These are phyloP conservation scores for Gymnothorax javanicus DNA, from an alignment of 2,797 vertebrate genomes.

Conservation along the genomic window DNA sequence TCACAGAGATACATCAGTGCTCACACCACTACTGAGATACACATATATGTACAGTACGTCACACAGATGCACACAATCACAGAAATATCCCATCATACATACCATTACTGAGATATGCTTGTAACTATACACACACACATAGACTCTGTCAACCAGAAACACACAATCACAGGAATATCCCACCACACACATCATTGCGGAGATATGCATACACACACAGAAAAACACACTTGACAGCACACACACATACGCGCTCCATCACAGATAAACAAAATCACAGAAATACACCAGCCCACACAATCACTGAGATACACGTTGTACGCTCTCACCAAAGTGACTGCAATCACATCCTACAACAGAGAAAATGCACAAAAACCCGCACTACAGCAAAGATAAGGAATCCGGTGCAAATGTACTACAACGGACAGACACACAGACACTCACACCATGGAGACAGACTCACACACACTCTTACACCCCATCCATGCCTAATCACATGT, in stretches of 20 bases:
- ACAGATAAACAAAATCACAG: slow-evolving; percentile 1
- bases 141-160: background rate
- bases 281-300: background rate
- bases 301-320: background rate
- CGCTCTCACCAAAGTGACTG: too few relatives aligned
- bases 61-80: background rate
- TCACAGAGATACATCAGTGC: background rate
- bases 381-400: too few relatives aligned
- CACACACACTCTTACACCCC: too few relatives aligned
- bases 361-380: too few relatives aligned
- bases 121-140: background rate
- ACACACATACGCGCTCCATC: background rate
- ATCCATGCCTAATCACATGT: background rate
- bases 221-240: background rate
- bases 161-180: background rate
- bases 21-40: background rate
- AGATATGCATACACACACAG: background rate
- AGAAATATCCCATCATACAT: background rate
- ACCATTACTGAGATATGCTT: background rate
- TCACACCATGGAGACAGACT: too few relatives aligned
- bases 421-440: too few relatives aligned
- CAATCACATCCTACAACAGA: too few relatives aligned
- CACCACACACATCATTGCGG: background rate
- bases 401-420: too few relatives aligned
- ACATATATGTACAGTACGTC: background rate